Percentiles rank a stretch among this genome's conserved stretches.
phyloP scores from a whole-genome alignment of 1,140 invertebrate species.

The Brachionus rotundiformis region DNA sequence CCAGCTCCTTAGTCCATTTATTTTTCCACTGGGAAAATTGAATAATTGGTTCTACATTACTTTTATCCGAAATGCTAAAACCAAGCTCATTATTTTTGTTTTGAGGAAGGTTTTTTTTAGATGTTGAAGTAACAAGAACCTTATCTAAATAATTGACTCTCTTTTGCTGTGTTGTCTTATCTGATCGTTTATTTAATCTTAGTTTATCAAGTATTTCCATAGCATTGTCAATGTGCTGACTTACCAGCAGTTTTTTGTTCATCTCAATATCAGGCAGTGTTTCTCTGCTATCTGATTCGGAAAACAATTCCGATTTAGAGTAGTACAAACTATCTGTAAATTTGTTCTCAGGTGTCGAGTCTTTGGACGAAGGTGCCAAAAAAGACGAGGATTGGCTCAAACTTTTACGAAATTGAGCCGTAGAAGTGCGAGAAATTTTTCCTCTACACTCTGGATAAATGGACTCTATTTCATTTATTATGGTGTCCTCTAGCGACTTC shows the following conservation, averaged over 20 bases:
- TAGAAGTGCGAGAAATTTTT: conserved; percentile 17
- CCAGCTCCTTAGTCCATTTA: background rate
- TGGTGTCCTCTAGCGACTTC: conserved; percentile 36
- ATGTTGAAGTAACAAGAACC: background rate
- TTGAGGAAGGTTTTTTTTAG: background rate
- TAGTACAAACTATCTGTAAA: background rate
- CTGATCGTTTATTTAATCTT: conserved; percentile 13
- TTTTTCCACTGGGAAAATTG: conserved; percentile 28
- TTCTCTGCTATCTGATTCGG: background rate
- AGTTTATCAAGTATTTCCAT: conserved; percentile 21
- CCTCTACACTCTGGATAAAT: conserved; percentile 16
- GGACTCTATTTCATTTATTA: conserved; percentile 23
- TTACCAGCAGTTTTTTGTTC: background rate
- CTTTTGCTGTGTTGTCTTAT: background rate
- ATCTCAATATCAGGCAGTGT: background rate
- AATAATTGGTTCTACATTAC: background rate
- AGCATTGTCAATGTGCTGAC: conserved; percentile 11
- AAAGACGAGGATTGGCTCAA: background rate
- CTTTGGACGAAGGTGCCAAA: background rate
- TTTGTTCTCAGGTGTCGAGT: background rate
- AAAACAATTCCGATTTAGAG: conserved; percentile 19
- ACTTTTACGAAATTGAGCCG: conserved; percentile 34
- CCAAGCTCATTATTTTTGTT: background rate
- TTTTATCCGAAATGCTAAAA: background rate
- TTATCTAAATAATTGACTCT: conserved; percentile 13